phyloP scores from a whole-genome alignment of 2,888 invertebrate species.

The Acrobasis consociella region DNA sequence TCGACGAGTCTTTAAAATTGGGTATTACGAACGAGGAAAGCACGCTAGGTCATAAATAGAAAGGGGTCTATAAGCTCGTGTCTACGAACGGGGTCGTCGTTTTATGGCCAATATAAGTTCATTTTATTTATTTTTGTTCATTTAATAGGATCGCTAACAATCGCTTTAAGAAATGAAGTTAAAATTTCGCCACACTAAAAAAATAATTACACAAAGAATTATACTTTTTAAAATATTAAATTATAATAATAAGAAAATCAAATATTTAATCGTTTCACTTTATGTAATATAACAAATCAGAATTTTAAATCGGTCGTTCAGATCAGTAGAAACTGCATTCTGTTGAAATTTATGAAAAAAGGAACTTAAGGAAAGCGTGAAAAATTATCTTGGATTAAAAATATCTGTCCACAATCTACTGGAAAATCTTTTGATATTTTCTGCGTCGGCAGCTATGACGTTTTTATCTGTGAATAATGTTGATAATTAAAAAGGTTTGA shows the following conservation, averaged over 20 bases:
- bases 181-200: no score
- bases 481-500: conserved; percentile 58
- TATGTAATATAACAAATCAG: background rate
- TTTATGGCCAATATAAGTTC: background rate
- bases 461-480: conserved; percentile 43
- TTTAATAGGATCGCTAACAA: no score
- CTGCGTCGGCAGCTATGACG: conserved; percentile 34
- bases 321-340: background rate
- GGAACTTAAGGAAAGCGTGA: background rate
- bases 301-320: background rate
- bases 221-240: no score
- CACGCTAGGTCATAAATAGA: conserved; percentile 35
- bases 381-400: conserved; percentile 3
- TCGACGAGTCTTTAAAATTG: conserved; percentile 56
- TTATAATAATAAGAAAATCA: no score
- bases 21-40: conserved; percentile 50
- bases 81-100: background rate
- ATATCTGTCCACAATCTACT: conserved; percentile 10
- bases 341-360: background rate
- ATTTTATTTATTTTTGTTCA: background rate
- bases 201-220: no score
- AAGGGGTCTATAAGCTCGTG: conserved; percentile 31
- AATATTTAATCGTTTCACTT: background rate
- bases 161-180: no score
- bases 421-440: conserved; percentile 26